Conservation (phyloP, 1,140 invertebrate species). For the Sitobion miscanthi region DNA sequence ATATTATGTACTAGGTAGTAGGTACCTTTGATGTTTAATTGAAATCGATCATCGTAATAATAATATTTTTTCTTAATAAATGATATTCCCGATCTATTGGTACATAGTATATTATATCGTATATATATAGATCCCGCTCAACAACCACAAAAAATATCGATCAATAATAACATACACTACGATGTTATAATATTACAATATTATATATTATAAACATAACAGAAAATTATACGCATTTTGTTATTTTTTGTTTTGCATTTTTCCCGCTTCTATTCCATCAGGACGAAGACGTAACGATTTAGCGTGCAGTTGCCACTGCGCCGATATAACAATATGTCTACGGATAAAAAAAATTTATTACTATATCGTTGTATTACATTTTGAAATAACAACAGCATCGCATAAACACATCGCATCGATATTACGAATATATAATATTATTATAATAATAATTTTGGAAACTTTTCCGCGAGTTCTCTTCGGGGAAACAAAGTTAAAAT, state of each 20-base stretch:
- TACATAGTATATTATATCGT: background rate
- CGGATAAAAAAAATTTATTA: background rate
- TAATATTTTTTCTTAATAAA: background rate
- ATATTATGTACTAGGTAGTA: no score
- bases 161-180: background rate
- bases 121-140: no score
- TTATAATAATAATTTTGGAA: background rate
- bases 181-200: no score
- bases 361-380: background rate
- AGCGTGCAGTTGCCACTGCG: background rate
- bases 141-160: background rate
- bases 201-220: no score
- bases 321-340: background rate
- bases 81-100: background rate
- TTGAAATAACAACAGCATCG: background rate
- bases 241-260: background rate
- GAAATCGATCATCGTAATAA: background rate
- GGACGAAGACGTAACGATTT: background rate
- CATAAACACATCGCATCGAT: background rate
- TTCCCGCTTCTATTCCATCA: background rate
- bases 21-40: background rate
- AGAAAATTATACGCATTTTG: background rate
- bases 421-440: background rate
- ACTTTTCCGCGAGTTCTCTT: background rate
- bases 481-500: background rate